These are phyloP conservation scores for Cryptotermes secundus DNA, from an alignment of 1,140 invertebrate genomes.

Conservation along the genomic window DNA sequence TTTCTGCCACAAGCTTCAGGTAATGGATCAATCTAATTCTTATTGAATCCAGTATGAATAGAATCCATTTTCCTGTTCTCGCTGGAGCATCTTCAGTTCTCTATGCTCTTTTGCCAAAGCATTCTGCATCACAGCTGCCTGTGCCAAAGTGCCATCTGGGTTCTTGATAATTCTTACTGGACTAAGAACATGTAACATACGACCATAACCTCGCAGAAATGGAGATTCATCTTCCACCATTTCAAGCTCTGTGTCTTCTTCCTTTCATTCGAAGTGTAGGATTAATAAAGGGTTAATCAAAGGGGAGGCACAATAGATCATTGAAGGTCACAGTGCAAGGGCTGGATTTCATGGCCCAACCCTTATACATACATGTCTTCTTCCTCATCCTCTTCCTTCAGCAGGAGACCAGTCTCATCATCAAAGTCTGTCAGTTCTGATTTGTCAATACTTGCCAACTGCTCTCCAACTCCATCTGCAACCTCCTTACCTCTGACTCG, in stretches of 20 bases:
- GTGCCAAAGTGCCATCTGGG: slow-evolving; percentile 96
- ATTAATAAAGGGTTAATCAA: too few species aligned
- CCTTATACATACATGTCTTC: too few species aligned
- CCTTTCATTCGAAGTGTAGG: too few species aligned
- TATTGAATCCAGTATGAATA: slow-evolving; percentile 77
- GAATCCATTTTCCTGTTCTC: slow-evolving; percentile 91
- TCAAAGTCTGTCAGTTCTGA: slow-evolving; percentile 91
- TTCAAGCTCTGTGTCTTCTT: slow-evolving; percentile 99
- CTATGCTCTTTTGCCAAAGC: slow-evolving; percentile 95
- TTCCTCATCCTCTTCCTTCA: slow-evolving; percentile 87
- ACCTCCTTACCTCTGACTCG: slow-evolving; percentile 5
- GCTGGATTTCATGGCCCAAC: too few species aligned
- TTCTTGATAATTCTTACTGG: slow-evolving; percentile 98
- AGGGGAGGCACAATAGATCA: too few species aligned
- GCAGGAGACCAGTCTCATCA: slow-evolving; percentile 82
- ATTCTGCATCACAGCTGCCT: slow-evolving; percentile 99
- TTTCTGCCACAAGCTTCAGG: slow-evolving; percentile 75
- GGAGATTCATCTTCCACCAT: slow-evolving; percentile 98
- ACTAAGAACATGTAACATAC: slow-evolving; percentile 88
- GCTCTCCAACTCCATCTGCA: not conserved
- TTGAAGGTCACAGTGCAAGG: too few species aligned
- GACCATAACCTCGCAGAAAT: slow-evolving; percentile 88
- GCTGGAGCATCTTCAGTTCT: slow-evolving; percentile 88
- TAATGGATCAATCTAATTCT: slow-evolving; percentile 95
- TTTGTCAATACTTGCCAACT: slow-evolving; percentile 66